Conservation (phyloP, 2,888 invertebrate species). For the Notodonta ziczac region DNA sequence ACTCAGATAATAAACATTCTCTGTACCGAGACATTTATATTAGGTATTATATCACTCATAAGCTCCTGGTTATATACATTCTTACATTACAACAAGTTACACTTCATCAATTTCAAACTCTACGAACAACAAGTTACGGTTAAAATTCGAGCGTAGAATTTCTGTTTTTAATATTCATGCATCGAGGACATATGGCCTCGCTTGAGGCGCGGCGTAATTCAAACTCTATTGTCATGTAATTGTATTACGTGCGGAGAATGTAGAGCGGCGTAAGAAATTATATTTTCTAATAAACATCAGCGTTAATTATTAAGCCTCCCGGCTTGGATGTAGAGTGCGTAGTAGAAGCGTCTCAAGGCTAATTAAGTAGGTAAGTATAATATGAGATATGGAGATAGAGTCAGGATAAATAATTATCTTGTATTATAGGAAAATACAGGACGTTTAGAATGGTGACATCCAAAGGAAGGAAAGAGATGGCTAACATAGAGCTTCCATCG, state of each 20-base stretch:
- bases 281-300: slow-evolving; percentile 61
- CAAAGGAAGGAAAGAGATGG: too few relatives aligned
- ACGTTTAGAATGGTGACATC: too few relatives aligned
- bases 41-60: slow-evolving; percentile 17
- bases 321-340: background rate
- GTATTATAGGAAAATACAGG: too few relatives aligned
- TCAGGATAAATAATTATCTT: too few relatives aligned
- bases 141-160: background rate
- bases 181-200: slow-evolving; percentile 56
- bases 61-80: slow-evolving; percentile 21
- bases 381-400: too few relatives aligned
- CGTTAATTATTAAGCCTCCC: slow-evolving; percentile 32
- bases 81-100: slow-evolving; percentile 2
- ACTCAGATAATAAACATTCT: too few relatives aligned
- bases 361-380: background rate
- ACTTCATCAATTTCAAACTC: slow-evolving; percentile 11
- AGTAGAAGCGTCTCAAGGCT: background rate
- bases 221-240: slow-evolving; percentile 66
- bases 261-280: slow-evolving; percentile 48
- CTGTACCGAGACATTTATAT: background rate
- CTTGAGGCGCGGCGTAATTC: slow-evolving; percentile 53
- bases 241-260: slow-evolving; percentile 63
- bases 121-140: background rate
- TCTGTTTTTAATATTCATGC: slow-evolving; percentile 62
- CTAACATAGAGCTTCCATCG: too few relatives aligned